Conservation (phyloP, 2,797 vertebrate species). For the Ciconia nigra region DNA sequence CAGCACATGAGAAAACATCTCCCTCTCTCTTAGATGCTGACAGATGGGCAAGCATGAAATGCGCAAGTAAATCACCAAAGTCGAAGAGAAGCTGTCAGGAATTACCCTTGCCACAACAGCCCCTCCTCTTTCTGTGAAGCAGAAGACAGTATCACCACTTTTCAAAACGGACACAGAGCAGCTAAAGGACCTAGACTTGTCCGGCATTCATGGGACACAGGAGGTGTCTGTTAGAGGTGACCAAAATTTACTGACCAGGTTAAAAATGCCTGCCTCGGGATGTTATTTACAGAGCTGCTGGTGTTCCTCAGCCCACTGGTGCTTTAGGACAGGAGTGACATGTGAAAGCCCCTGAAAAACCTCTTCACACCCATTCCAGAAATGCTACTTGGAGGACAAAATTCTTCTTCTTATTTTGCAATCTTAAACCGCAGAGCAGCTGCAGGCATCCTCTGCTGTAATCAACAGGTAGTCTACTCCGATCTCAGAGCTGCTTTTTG, state of each 20-base stretch:
- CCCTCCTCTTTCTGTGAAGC: not conserved
- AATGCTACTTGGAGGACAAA: not conserved
- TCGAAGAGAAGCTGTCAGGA: not conserved
- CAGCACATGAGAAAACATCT: not conserved
- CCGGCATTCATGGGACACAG: not conserved
- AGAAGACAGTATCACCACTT: not conserved
- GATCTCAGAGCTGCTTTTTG: not conserved
- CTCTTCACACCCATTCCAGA: not conserved
- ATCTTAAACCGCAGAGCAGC: not conserved
- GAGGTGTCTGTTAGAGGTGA: not conserved
- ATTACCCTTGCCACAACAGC: not conserved
- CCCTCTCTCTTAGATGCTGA: not conserved
- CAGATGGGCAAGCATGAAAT: not conserved
- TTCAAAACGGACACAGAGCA: not conserved
- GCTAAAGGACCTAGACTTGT: not conserved
- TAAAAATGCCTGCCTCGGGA: not conserved
- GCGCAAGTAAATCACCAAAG: accelerated
- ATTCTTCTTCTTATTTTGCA: not conserved
- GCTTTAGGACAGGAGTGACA: not conserved
- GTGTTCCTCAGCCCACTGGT: not conserved
- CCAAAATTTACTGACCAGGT: not conserved
- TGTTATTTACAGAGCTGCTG: not conserved
- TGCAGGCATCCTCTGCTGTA: not conserved
- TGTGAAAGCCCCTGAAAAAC: not conserved
- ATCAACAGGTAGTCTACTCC: not conserved